Percentiles rank a stretch among this genome's conserved stretches.
Conservation (phyloP, 2,113 vertebrate species). For the Prinia subflava region DNA sequence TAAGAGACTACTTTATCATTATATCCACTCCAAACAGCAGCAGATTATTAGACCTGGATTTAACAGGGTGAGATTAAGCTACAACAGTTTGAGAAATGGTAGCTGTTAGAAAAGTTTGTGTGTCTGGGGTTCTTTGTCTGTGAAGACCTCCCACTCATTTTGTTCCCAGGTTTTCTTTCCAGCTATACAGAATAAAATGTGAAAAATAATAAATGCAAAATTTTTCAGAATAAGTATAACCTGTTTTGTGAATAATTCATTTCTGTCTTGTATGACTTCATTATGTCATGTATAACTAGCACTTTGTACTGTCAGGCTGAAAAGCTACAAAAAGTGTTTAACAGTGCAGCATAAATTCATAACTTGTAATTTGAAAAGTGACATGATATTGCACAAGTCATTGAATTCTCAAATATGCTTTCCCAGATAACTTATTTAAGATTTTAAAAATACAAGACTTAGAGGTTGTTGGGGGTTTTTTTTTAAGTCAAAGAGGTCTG, state of each 20-base stretch:
- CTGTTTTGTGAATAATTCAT: slow-evolving; percentile 37
- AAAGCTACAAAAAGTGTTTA: slow-evolving; percentile 54
- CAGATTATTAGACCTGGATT: background rate
- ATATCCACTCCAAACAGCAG: background rate
- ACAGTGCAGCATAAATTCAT: slow-evolving; percentile 35
- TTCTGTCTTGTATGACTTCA: slow-evolving; percentile 50
- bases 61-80: background rate
- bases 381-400: slow-evolving; percentile 1
- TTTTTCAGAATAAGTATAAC: slow-evolving; percentile 21
- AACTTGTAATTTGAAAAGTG: slow-evolving; percentile 45
- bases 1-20: background rate
- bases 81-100: background rate
- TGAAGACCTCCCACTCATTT: background rate
- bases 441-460: background rate
- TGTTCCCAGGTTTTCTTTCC: background rate
- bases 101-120: background rate
- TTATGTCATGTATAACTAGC: slow-evolving; percentile 60
- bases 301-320: slow-evolving; percentile 44
- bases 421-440: background rate
- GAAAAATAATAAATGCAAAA: slow-evolving; percentile 6
- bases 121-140: background rate
- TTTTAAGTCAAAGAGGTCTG: background rate
- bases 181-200: background rate
- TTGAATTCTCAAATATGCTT: background rate
- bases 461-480: background rate